Base-by-base conservation (phyloP, 1,140 invertebrate species). In the Capitella teleta region DNA sequence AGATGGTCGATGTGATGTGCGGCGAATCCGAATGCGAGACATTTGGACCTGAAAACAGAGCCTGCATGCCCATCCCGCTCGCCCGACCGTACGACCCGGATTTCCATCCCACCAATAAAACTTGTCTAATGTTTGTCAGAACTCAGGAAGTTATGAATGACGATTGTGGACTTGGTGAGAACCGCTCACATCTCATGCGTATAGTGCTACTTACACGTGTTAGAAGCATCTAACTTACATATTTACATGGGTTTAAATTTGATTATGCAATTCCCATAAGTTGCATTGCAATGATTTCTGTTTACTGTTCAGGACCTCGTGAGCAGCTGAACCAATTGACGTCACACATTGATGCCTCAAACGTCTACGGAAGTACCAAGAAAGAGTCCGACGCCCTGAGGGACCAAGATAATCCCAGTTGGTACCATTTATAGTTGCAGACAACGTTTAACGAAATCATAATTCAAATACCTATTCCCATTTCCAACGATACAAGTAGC, bases 61-160 rank as follows among this genome's bases (percentile, higher is more conserved):
- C 92, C 0, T 97, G 93, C 69, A 95, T 91, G 61, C 92, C 91
- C 0, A 95, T 95, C 67, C 84, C 89, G 59, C 82, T 87, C 32
- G n/a, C n/a, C n/a, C n/a, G n/a, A n/a, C 86, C 87, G 0, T 70
- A 77, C 1, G 91, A 96, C 40, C 42, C 49, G 5, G 49, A 28
- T 21, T 51, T 28, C 40, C 23, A 28, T 25, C 21, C n/a, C 3
- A 16, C 34, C 6, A n/a, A n/a, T n/a, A n/a, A n/a, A n/a, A 19
- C 25, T 14, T 51, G 49, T 32, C 49, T 51, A 25, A 51, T 44
- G 49, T 51, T 51, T 28, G 49, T 51, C 12, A 23, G 49, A 2
- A 43, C 49, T 25, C 42, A 73, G 74, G 77, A 18, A 62, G 70
- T 74, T 80, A 82, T 0, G 74, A 89, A 12, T 77, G 91, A 25